A percentile compares a stretch with the other conserved stretches of the same genome.
phyloP scores from a whole-genome alignment of 1,140 invertebrate genomes.

The Diprion similis region DNA sequence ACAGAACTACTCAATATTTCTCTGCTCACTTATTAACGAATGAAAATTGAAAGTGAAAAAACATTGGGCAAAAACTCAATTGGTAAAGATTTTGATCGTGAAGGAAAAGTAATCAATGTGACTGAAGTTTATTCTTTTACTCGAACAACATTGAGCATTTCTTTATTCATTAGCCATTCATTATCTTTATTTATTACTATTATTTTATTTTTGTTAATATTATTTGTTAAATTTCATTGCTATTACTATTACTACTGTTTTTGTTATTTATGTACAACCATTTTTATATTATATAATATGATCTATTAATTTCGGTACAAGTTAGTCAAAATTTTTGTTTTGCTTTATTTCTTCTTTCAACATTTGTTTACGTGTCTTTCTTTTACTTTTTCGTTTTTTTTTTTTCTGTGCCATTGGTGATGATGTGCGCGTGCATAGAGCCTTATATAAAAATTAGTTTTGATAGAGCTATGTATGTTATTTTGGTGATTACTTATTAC shows the following conservation, averaged over 20 bases:
- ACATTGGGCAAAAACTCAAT: neutral
- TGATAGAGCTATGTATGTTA: conserved; percentile 49
- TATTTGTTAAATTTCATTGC: no score
- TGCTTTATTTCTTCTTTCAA: no score
- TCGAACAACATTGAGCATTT: conserved; percentile 54
- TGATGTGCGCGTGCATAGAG: conserved; percentile 53
- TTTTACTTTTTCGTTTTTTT: neutral
- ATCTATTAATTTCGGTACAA: conserved; percentile 46
- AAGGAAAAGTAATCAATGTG: neutral
- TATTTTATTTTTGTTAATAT: no score
- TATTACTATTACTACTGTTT: conserved; percentile 34
- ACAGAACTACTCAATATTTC: neutral
- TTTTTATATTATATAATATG: conserved; percentile 36
- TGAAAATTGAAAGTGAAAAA: neutral
- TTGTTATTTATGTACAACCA: conserved; percentile 60
- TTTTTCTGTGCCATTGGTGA: conserved; percentile 53
- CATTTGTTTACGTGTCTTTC: neutral
- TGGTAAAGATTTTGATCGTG: neutral
- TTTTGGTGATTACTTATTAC: conserved; percentile 61
- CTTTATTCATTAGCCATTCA: conserved; percentile 52
- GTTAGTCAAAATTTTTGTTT: conserved; percentile 36
- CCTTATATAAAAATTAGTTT: conserved; percentile 59
- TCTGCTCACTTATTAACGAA: neutral
- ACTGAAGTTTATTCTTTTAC: conserved; percentile 37
- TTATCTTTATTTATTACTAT: conserved; percentile 25